A percentile compares a stretch with the other conserved stretches of the same genome.
Evolutionary conservation across 2,797 vertebrate genomes (phyloP).

Genomic region (Hippopotamyrus pictus): DNA sequence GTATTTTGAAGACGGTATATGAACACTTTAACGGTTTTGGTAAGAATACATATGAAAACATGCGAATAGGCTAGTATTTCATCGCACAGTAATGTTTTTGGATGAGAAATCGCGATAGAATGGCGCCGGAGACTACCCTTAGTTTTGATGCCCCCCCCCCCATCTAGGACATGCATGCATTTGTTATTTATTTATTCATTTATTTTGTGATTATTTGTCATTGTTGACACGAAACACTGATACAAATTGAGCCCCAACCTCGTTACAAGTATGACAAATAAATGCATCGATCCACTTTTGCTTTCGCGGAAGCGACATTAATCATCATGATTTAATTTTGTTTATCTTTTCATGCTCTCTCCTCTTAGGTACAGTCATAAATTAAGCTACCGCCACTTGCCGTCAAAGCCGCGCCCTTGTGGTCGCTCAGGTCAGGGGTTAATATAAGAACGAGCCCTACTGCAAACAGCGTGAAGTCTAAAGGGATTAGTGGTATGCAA

Average conservation of each 20-base stretch:
- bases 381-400: conserved; percentile 34
- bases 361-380: conserved; percentile 36
- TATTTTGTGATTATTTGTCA: too few relatives aligned
- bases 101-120: neutral
- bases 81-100: neutral
- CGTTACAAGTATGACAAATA: conserved; percentile 20
- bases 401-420: conserved; percentile 27
- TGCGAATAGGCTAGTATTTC: neutral
- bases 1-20: neutral
- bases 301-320: conserved; percentile 31
- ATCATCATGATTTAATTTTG: conserved; percentile 38
- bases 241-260: neutral
- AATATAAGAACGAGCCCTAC: conserved; percentile 49
- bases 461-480: conserved; percentile 40
- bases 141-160: neutral
- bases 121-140: neutral
- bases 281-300: conserved; percentile 26
- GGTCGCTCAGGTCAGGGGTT: conserved; percentile 38
- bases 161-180: neutral
- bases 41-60: neutral
- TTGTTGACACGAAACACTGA: neutral
- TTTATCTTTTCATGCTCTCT: conserved; percentile 43
- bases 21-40: neutral
- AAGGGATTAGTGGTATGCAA: conserved; percentile 36
- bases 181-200: too few relatives aligned